Evolutionary conservation across 2,888 invertebrate species (phyloP), one percentile per base, ranked within the genome.

Genomic region (Hydraecia micacea): DNA sequence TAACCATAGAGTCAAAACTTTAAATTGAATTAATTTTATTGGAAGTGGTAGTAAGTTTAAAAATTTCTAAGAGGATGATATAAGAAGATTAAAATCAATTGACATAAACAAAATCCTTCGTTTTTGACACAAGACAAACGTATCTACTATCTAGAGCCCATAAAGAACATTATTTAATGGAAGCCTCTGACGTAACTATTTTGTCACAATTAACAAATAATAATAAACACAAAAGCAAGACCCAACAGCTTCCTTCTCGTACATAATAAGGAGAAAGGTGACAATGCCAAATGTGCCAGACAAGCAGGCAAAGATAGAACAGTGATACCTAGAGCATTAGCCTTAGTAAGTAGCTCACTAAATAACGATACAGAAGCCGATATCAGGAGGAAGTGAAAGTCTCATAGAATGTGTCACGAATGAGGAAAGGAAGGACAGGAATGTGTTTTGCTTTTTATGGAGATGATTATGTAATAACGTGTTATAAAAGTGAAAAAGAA

Each of bases 311-410:
- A 67, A 78, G 84, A 86, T 84, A 86, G 75, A 76, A 65, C 77
- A 65, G 65, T 69, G 79, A 83, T 83, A 87, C 52, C 32, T 63
- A 76, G 77, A 77, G 77, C 74, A 80, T 79, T 73, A 77, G 69
- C 77, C 68, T 73, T 71, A 74, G 74, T 86, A 85, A 86, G 84
- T 71, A 83, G 70, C 80, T 73, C 79, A 86, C 73, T 67, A 79
- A 74, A 80, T 69, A 67, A 70, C 52, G 85, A 87, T 90, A 39
- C 84, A 86, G 83, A 80, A 75, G 70, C 67, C 75, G 88, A 90
- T 90, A 90, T 80, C 78, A 77, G 73, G 55, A 85, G 90, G 87
- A 90, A 90, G 89, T 89, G 90, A 90, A 90, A 90, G 90, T 83
- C 25, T 69, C 32, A 49, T 55, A 65, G 78, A 78, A 85, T 79